phyloP scores from a whole-genome alignment of 2,113 vertebrate species.

The Clarias macrocephalus region DNA sequence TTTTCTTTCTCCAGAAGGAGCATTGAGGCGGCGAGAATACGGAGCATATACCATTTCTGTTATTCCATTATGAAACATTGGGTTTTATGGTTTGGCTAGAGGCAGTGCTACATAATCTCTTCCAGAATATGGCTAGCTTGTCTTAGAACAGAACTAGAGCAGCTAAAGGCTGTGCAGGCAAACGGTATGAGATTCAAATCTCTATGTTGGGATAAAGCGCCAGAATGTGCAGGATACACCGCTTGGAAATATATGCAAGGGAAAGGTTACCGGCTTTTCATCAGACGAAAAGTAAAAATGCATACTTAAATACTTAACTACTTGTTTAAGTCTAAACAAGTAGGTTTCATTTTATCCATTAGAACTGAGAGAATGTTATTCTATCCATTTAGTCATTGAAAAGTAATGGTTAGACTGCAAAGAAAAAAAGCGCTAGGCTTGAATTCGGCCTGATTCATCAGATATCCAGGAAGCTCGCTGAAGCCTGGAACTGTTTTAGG shows the following conservation, averaged over 20 bases:
- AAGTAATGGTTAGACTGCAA: conserved; percentile 8
- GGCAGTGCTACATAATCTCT: conserved; percentile 8
- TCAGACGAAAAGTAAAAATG: not conserved
- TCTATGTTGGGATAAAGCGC: not conserved
- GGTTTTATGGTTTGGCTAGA: conserved; percentile 42
- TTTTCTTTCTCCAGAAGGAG: not conserved
- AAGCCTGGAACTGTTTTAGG: not conserved
- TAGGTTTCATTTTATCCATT: not conserved
- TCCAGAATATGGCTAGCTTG: conserved; percentile 21
- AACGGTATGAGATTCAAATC: not conserved
- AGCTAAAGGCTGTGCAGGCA: conserved; percentile 8
- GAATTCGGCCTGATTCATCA: not conserved
- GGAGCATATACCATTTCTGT: conserved; percentile 10
- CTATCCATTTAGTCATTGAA: not conserved
- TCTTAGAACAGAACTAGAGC: conserved; percentile 12
- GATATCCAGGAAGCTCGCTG: not conserved
- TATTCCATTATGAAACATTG: conserved; percentile 20
- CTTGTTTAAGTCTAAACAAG: not conserved
- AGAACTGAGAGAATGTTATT: not conserved
- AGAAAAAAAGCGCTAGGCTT: not conserved
- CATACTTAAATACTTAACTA: not conserved
- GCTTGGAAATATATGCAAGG: not conserved
- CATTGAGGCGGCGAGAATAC: conserved; percentile 3
- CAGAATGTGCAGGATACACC: not conserved
- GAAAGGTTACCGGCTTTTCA: not conserved